Evolutionary conservation across 2,113 vertebrate species (phyloP), one percentile per base, ranked within the genome.

Genomic region (Salvelinus alpinus): DNA sequence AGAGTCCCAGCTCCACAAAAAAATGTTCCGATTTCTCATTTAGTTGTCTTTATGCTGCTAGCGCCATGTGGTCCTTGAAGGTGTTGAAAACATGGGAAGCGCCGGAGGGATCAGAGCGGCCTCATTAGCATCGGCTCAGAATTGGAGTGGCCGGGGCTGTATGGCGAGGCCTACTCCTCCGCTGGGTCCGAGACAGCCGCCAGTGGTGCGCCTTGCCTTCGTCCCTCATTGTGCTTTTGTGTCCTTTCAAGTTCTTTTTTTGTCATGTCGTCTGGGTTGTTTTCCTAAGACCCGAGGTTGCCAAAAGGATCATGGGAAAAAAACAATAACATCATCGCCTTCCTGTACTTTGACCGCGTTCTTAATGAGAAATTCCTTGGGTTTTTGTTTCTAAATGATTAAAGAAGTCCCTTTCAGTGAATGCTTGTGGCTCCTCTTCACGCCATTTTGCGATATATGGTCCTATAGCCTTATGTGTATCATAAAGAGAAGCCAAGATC

Each of bases 31-130:
- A 97, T 97, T 98, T 97, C 97, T 98, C 97, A 98, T 97, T 97
- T 98, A 96, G 95, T 96, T 96, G 97, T 98, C 96, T 97, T 98
- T 96, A 97, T 97, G 97, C 96, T 95, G 95, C 94, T 93, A 98
- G 95, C 96, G 84, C 96, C 96, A 98, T 98, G 96, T 96, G 97
- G 96, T 97, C 96, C 96, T 98, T 97, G 97, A 98, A 97, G 97
- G 96, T 96, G 96, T 94, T 96, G 95, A 96, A 97, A 97, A 97
- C 96, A 97, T 93, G 97, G 96, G 96, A 97, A 96, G 96, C 96
- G 87, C 92, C 94, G 94, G 96, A 96, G 95, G 97, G 97, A 98
- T 98, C 97, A 98, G 96, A 98, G 95, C 95, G 92, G 94, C 93
- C 96, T 99, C 96, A 98, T 99, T 94, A 98, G 96, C 96, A 97